A percentile compares a stretch with the other conserved stretches of the same genome.
These are phyloP conservation scores for Elmis aenea DNA, from an alignment of 2,888 invertebrate genomes.

Conservation along the genomic window DNA sequence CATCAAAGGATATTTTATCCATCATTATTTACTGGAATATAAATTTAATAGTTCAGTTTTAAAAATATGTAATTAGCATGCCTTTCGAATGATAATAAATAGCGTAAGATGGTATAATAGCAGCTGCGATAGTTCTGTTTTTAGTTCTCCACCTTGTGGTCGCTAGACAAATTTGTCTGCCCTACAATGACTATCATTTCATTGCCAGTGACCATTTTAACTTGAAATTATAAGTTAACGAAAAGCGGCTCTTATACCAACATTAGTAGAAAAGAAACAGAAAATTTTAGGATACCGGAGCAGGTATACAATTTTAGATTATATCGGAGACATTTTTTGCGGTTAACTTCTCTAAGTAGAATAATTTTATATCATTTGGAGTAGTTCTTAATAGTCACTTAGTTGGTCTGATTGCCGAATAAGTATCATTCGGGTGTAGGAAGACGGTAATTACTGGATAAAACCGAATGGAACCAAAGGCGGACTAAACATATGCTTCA, in stretches of 20 bases:
- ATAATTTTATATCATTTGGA: constrained; percentile 32
- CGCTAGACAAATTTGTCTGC: constrained; percentile 6
- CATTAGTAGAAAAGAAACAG: too few relatives aligned
- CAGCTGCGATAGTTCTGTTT: constrained; percentile 6
- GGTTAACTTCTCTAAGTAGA: constrained; percentile 24
- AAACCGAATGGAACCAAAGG: constrained; percentile 17
- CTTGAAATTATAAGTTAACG: too few relatives aligned
- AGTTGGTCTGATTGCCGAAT: constrained; percentile 33
- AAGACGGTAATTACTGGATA: constrained; percentile 18
- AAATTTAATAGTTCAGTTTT: too few relatives aligned
- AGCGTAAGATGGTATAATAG: constrained; percentile 6
- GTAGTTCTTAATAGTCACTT: constrained; percentile 28
- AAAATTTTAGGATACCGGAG: constrained; percentile 9
- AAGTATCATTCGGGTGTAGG: constrained; percentile 22
- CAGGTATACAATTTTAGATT: constrained; percentile 27
- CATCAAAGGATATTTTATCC: too few relatives aligned
- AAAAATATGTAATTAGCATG: too few relatives aligned
- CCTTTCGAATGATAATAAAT: too few relatives aligned
- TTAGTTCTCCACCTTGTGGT: not conserved
- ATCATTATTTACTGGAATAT: too few relatives aligned
- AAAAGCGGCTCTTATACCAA: too few relatives aligned
- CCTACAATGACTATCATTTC: constrained; percentile 8
- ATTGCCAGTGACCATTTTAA: constrained; percentile 6
- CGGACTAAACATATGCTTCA: constrained; percentile 25
- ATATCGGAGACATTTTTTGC: constrained; percentile 31